Conservation (phyloP, 2,113 vertebrate species). For the Scolopax mira region DNA sequence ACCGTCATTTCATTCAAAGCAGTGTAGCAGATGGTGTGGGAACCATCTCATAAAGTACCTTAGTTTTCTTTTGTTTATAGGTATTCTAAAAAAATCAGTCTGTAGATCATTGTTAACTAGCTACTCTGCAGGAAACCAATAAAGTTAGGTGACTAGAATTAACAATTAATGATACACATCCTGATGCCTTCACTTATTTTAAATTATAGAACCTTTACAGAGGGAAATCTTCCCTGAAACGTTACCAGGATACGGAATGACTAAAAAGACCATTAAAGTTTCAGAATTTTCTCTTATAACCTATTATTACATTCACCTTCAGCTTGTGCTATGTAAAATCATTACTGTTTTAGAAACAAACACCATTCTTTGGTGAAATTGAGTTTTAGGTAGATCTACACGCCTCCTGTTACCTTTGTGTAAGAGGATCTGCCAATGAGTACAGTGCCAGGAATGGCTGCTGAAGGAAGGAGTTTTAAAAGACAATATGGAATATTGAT, state of each 20-base stretch:
- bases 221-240: neutral
- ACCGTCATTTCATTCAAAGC: constrained; percentile 3
- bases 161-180: constrained; percentile 2
- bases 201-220: neutral
- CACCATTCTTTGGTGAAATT: neutral
- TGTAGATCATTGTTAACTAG: constrained; percentile 17
- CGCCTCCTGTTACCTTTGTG: neutral
- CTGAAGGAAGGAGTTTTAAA: neutral
- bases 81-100: neutral
- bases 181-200: neutral
- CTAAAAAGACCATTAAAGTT: neutral
- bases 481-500: neutral
- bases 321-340: neutral
- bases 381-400: neutral
- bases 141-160: neutral
- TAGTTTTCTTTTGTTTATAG: constrained; percentile 22
- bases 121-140: neutral
- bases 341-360: neutral
- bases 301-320: neutral
- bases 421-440: neutral
- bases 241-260: neutral
- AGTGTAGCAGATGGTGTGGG: constrained; percentile 6
- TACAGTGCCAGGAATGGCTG: neutral
- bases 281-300: neutral
- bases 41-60: constrained; percentile 13